These are phyloP conservation scores for Sinohyriopsis cumingii DNA, from an alignment of 2,888 invertebrate genomes.

Conservation along the genomic window DNA sequence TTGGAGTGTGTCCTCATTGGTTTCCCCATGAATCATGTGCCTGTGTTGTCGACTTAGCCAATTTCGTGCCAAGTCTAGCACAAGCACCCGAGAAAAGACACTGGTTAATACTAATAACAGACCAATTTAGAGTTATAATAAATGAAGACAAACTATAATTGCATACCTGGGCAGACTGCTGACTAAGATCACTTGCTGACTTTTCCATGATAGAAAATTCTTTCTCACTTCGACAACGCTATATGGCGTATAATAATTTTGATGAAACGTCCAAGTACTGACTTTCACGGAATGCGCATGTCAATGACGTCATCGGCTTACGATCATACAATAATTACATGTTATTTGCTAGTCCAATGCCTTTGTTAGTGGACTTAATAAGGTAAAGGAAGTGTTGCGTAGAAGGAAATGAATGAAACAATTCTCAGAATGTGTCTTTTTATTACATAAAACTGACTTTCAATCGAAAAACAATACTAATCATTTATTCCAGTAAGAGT, in stretches of 20 bases:
- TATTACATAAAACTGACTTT: too few relatives aligned
- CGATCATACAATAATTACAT: too few relatives aligned
- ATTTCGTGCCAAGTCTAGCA: constrained; percentile 19
- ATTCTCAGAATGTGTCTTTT: too few relatives aligned
- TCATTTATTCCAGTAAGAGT: too few relatives aligned
- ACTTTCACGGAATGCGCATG: constrained; percentile 54
- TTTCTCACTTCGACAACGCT: constrained; percentile 25
- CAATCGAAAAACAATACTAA: too few relatives aligned
- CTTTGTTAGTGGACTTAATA: too few relatives aligned
- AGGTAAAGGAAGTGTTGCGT: too few relatives aligned
- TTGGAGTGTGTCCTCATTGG: too few relatives aligned
- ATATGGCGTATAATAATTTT: constrained; percentile 35
- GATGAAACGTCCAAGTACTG: constrained; percentile 61
- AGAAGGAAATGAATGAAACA: too few relatives aligned
- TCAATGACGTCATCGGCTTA: constrained; percentile 19
- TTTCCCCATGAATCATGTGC: too few relatives aligned
- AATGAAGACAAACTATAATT: neutral
- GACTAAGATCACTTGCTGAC: constrained; percentile 27
- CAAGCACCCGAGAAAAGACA: constrained; percentile 1
- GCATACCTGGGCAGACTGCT: constrained; percentile 29
- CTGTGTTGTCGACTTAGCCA: constrained; percentile 57
- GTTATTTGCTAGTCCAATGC: too few relatives aligned
- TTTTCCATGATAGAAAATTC: constrained; percentile 39
- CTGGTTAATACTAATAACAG: neutral
- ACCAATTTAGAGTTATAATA: neutral